A percentile compares a stretch with the other conserved stretches of the same genome.
Conservation (phyloP, 2,113 vertebrate species). For the Zapornia atra region DNA sequence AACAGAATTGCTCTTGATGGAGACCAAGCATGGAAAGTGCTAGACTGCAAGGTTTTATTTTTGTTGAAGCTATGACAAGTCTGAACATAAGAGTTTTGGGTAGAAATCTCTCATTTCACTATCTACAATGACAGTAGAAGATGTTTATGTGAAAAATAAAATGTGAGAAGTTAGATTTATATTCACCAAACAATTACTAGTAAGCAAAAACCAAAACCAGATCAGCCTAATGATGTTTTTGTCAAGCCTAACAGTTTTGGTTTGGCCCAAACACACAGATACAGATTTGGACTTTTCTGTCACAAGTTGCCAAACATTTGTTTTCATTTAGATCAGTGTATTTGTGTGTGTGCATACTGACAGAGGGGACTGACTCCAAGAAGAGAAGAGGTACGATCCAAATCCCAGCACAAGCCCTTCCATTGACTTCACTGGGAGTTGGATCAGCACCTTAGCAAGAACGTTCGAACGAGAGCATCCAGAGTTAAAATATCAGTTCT, state of each 20-base stretch:
- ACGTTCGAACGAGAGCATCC: not conserved
- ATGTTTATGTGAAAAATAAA: constrained; percentile 32
- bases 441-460: constrained; percentile 37
- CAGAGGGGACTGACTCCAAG: constrained; percentile 53
- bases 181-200: constrained; percentile 53
- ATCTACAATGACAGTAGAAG: not conserved
- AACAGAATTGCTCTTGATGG: not conserved
- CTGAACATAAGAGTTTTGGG: not conserved
- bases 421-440: constrained; percentile 30
- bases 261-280: constrained; percentile 40
- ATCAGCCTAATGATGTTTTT: constrained; percentile 51
- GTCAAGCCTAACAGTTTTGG: constrained; percentile 45
- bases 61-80: constrained; percentile 54
- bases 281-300: constrained; percentile 63
- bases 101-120: constrained; percentile 29
- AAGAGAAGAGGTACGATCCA: constrained; percentile 40
- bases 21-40: constrained; percentile 53
- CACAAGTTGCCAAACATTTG: constrained; percentile 55
- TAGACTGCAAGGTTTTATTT: constrained; percentile 36
- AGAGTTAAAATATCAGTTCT: constrained; percentile 16
- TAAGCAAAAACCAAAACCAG: constrained; percentile 61
- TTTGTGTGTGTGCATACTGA: constrained; percentile 35
- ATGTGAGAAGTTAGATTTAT: constrained; percentile 40
- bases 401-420: constrained; percentile 26
- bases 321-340: constrained; percentile 59